Percentiles rank a stretch among this genome's conserved stretches.
Evolutionary conservation across 2,113 vertebrate genomes (phyloP).

Genomic region (Tinamus guttatus): DNA sequence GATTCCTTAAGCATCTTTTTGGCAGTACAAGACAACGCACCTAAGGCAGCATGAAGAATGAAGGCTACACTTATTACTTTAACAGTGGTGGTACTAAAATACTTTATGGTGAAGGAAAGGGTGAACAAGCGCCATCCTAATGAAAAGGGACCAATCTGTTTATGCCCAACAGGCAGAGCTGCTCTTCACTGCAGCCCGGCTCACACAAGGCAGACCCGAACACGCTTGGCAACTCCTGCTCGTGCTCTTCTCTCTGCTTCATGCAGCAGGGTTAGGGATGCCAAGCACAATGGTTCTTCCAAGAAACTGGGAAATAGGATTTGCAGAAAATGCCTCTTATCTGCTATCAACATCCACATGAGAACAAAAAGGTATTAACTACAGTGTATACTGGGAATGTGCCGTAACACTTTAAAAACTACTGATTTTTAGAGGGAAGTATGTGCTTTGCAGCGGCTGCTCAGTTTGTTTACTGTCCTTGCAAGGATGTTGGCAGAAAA

Average conservation of each 20-base stretch:
- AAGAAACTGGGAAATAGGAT: not conserved
- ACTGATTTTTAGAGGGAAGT: slow-evolving; percentile 32
- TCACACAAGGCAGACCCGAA: accelerated
- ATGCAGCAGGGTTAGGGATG: not conserved
- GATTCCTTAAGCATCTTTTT: not conserved
- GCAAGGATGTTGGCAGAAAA: not conserved
- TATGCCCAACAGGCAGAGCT: not conserved
- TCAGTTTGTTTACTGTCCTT: not conserved
- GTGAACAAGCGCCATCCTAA: not conserved
- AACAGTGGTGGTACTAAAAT: not conserved
- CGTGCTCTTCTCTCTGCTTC: not conserved
- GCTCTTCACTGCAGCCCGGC: not conserved
- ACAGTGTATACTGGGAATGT: not conserved
- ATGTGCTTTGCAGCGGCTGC: not conserved
- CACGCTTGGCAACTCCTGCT: not conserved
- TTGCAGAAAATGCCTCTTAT: not conserved
- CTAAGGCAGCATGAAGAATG: not conserved
- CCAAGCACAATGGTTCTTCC: not conserved
- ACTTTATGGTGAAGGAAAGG: not conserved
- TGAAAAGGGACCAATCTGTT: not conserved
- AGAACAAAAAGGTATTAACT: not conserved
- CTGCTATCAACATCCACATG: not conserved
- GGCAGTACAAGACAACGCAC: not conserved
- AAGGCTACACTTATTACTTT: not conserved
- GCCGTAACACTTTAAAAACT: not conserved